phyloP scores from a whole-genome alignment of 2,888 invertebrate genomes.

The Ochropleura plecta region DNA sequence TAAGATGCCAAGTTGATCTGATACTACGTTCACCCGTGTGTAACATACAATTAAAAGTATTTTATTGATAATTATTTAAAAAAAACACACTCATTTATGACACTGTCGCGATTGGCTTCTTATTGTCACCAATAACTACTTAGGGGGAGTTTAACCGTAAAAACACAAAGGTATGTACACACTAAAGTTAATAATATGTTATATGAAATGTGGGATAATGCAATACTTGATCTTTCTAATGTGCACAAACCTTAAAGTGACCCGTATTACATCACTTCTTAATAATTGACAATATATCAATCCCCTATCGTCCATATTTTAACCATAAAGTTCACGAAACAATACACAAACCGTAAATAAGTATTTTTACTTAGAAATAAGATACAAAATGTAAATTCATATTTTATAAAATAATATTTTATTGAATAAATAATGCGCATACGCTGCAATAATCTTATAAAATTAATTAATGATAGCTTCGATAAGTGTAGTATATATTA shows the following conservation, averaged over 20 bases:
- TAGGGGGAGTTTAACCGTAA: constrained; percentile 56
- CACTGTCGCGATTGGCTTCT: constrained; percentile 82
- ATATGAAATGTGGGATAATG: constrained; percentile 59
- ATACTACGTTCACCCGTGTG: constrained; percentile 70
- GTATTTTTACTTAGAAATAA: constrained; percentile 61
- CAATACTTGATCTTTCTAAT: constrained; percentile 67
- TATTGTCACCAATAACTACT: constrained; percentile 76
- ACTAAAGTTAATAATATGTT: constrained; percentile 66
- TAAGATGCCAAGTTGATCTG: constrained; percentile 71
- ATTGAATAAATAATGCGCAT: constrained; percentile 58
- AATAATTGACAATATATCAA: constrained; percentile 59
- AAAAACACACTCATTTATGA: constrained; percentile 77
- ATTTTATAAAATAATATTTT: constrained; percentile 59
- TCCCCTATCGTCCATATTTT: constrained; percentile 27
- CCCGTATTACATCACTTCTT: constrained; percentile 66
- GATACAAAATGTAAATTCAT: constrained; percentile 62
- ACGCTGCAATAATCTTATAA: constrained; percentile 35
- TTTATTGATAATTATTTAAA: constrained; percentile 68
- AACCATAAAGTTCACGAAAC: constrained; percentile 49
- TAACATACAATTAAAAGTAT: constrained; percentile 67
- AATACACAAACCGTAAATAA: constrained; percentile 57
- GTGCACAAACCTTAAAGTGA: constrained; percentile 75
- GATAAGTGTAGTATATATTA: constrained; percentile 41
- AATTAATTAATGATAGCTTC: constrained; percentile 40
- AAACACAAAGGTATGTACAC: constrained; percentile 75